Evolutionary conservation across 2,113 vertebrate species (phyloP).

Genomic region (Psettodes erumei): DNA sequence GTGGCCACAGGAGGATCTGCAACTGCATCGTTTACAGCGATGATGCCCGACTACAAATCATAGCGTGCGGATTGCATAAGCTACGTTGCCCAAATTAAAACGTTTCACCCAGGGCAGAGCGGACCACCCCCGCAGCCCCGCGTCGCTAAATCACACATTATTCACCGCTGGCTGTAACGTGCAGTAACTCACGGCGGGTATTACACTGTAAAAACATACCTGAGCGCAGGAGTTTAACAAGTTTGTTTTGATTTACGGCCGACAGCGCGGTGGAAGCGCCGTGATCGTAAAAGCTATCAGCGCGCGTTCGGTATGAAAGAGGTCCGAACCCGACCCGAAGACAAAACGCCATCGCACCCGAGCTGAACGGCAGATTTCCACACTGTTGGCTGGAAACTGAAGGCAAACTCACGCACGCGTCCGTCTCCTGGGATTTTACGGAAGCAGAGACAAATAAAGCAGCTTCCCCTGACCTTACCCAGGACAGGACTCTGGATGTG

Average conservation of each 20-base stretch:
- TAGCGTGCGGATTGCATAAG: background rate
- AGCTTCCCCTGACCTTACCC: too few species aligned
- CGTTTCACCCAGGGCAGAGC: background rate
- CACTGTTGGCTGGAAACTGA: too few species aligned
- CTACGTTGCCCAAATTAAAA: background rate
- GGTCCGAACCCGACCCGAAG: too few species aligned
- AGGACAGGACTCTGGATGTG: too few species aligned
- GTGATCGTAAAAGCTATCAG: background rate
- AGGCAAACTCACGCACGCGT: too few species aligned
- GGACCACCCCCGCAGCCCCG: conserved; percentile 9
- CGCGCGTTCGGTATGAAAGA: background rate
- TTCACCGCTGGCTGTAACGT: conserved; percentile 1
- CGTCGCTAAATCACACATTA: background rate
- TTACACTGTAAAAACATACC: conserved; percentile 5
- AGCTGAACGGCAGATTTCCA: too few species aligned
- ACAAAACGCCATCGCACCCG: too few species aligned
- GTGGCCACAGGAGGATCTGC: too few species aligned
- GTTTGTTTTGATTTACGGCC: background rate
- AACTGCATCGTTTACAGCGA: background rate
- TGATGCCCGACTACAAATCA: background rate
- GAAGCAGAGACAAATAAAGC: too few species aligned
- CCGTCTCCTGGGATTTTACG: too few species aligned
- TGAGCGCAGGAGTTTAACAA: conserved; percentile 12
- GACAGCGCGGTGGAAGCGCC: background rate
- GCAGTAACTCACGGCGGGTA: conserved; percentile 6